phyloP scores from a whole-genome alignment of 2,888 invertebrate genomes.

The Conomelus anceps region DNA sequence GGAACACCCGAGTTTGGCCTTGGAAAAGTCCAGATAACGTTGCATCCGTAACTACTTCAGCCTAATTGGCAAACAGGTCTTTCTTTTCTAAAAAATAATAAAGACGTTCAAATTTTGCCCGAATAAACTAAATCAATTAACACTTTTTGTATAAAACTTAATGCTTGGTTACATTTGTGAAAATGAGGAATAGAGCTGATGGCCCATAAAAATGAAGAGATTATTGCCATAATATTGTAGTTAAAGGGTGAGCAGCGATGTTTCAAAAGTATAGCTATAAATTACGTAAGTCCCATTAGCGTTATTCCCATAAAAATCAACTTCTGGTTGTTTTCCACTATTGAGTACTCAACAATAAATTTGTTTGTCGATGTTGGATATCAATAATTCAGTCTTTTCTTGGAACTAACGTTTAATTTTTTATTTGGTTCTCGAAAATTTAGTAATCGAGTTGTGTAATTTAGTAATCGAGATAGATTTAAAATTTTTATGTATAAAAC shows the following conservation, averaged over 20 bases:
- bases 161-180: no score
- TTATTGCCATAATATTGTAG: background rate
- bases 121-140: background rate
- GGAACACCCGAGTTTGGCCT: background rate
- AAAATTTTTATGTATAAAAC: no score
- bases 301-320: background rate
- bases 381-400: background rate
- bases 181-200: background rate
- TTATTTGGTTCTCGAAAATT: no score
- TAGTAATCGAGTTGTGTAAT: no score
- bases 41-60: background rate
- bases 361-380: background rate
- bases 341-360: background rate
- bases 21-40: background rate
- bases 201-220: background rate
- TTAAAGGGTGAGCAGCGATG: background rate
- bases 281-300: background rate
- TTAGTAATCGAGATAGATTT: no score
- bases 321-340: background rate
- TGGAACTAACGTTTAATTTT: no score
- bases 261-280: no score
- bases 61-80: background rate
- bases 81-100: background rate
- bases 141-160: background rate
- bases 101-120: no score